Conservation (phyloP, 2,888 invertebrate genomes). For the Notocelia uddmanniana region DNA sequence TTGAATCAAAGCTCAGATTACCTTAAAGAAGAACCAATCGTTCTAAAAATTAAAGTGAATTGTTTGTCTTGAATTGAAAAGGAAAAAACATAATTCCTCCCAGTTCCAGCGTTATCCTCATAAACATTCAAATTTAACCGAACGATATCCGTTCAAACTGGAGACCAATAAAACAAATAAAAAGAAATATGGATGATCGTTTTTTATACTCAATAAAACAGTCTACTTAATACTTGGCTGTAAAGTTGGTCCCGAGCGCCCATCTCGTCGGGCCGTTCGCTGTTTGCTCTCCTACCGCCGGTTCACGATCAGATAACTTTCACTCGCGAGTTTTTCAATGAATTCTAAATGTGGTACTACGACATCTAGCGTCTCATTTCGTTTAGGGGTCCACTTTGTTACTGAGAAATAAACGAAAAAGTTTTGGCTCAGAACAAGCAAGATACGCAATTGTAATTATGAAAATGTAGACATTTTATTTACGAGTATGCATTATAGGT, state of each 20-base stretch:
- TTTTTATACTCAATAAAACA: constrained; percentile 37
- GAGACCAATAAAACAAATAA: constrained; percentile 35
- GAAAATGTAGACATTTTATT: constrained; percentile 4
- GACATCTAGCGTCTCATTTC: constrained; percentile 45
- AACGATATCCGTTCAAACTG: constrained; percentile 28
- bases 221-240: constrained; percentile 41
- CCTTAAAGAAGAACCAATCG: not conserved
- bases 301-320: constrained; percentile 84
- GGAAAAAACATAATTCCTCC: not conserved
- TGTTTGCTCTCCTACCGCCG: constrained; percentile 30
- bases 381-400: constrained; percentile 29
- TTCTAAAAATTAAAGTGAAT: not conserved
- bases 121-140: not conserved
- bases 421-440: constrained; percentile 3
- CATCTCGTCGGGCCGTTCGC: constrained; percentile 22
- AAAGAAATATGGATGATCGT: constrained; percentile 35
- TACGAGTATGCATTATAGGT: not conserved
- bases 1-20: not conserved
- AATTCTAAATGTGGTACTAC: constrained; percentile 80
- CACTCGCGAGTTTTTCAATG: constrained; percentile 82
- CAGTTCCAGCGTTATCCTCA: not conserved
- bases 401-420: constrained; percentile 23
- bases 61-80: not conserved
- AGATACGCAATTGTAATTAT: not conserved
- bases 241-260: constrained; percentile 32